These are phyloP conservation scores for Bovichtus variegatus DNA, from an alignment of 2,797 vertebrate genomes.

Conservation along the genomic window DNA sequence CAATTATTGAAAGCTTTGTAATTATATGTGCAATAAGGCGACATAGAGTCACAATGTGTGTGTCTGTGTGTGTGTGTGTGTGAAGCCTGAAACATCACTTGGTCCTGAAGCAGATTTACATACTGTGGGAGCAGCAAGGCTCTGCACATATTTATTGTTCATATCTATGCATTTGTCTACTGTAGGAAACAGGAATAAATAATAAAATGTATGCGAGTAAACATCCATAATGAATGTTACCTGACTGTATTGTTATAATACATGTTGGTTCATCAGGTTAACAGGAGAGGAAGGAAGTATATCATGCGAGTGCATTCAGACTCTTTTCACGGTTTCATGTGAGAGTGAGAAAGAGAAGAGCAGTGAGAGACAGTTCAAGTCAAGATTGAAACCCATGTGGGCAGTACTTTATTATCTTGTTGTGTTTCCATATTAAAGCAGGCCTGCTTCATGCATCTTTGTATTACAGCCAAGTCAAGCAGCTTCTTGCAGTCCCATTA, in stretches of 20 bases:
- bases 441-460: constrained; percentile 51
- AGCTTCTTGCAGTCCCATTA: constrained; percentile 58
- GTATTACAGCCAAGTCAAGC: constrained; percentile 53
- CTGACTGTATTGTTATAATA: constrained; percentile 57
- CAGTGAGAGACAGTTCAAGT: constrained; percentile 42
- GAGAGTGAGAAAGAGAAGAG: constrained; percentile 21
- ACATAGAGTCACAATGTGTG: neutral
- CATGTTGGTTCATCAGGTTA: constrained; percentile 28
- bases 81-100: neutral
- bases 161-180: constrained; percentile 13
- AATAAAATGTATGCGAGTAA: constrained; percentile 26
- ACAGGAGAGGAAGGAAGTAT: neutral
- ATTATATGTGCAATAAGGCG: constrained; percentile 21
- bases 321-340: constrained; percentile 14
- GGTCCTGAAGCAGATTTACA: constrained; percentile 17
- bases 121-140: neutral
- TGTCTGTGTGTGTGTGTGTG: no score
- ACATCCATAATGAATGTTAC: constrained; percentile 58
- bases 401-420: constrained; percentile 50
- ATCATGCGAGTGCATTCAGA: constrained; percentile 4
- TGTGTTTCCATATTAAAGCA: constrained; percentile 63
- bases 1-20: constrained; percentile 42
- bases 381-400: constrained; percentile 40
- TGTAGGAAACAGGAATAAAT: constrained; percentile 36
- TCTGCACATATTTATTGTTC: constrained; percentile 6